These are phyloP conservation scores for Scaptomyza montana DNA, from an alignment of 1,140 invertebrate genomes.

Conservation along the genomic window DNA sequence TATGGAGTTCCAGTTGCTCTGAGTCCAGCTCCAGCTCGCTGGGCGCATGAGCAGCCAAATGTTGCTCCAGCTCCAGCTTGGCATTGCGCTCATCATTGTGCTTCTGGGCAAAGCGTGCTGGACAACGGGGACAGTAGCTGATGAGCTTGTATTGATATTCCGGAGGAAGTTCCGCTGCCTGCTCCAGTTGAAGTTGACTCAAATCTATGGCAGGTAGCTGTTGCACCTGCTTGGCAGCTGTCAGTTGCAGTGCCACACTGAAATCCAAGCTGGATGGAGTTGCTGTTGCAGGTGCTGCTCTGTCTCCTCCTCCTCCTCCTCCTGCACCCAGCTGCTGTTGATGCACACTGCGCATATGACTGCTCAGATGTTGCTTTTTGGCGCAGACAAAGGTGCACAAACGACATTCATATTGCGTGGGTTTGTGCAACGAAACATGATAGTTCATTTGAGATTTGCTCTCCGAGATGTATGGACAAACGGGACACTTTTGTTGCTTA, in stretches of 20 bases:
- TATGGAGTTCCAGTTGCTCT: constrained; percentile 83
- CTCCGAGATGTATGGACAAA: constrained; percentile 92
- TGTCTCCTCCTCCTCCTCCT: neutral
- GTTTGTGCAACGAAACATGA: constrained; percentile 93
- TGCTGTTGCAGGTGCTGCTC: constrained; percentile 14
- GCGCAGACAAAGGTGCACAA: constrained; percentile 93
- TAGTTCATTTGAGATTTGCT: constrained; percentile 93
- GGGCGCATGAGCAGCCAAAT: constrained; percentile 86
- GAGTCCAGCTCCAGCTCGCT: constrained; percentile 40
- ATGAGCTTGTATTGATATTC: constrained; percentile 82
- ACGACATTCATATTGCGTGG: constrained; percentile 90
- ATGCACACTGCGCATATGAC: constrained; percentile 86
- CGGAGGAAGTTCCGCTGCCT: constrained; percentile 50
- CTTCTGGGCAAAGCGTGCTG: constrained; percentile 87
- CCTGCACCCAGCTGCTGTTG: constrained; percentile 56
- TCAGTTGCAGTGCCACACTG: constrained; percentile 60
- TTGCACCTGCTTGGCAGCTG: constrained; percentile 79
- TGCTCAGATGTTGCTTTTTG: constrained; percentile 91
- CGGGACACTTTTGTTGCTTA: constrained; percentile 87
- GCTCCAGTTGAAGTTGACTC: constrained; percentile 54
- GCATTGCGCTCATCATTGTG: constrained; percentile 84
- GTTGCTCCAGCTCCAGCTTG: constrained; percentile 84
- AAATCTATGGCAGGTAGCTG: constrained; percentile 62
- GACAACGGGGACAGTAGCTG: constrained; percentile 88
- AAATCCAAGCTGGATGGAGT: constrained; percentile 79